Conservation (phyloP, 2,113 vertebrate genomes). For the Heterotis niloticus region DNA sequence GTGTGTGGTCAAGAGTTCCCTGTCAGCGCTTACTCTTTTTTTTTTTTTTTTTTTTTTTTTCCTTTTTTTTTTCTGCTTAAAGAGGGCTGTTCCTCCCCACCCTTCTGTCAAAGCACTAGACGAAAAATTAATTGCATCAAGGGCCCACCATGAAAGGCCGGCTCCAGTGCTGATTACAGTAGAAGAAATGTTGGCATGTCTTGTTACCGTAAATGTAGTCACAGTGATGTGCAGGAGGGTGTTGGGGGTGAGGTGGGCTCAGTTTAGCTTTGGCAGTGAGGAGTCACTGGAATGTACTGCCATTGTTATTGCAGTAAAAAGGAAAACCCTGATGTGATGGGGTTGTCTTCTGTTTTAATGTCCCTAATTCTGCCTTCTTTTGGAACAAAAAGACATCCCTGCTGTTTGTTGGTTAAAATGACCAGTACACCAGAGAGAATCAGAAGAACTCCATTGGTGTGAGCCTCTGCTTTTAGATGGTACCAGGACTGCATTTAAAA, state of each 20-base stretch:
- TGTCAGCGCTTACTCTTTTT: not conserved
- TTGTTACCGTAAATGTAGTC: not conserved
- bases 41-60: too few relatives aligned
- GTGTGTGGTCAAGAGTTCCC: not conserved
- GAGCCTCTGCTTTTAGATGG: too few relatives aligned
- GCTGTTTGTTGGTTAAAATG: too few relatives aligned
- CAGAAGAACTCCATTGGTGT: too few relatives aligned
- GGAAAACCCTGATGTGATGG: not conserved
- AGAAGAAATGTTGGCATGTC: not conserved
- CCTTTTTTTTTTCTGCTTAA: not conserved
- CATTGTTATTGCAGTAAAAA: not conserved
- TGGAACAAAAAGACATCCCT: too few relatives aligned
- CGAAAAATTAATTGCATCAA: slow-evolving; percentile 3
- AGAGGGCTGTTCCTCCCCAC: not conserved
- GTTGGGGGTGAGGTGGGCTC: not conserved
- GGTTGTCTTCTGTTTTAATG: not conserved
- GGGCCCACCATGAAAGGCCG: not conserved
- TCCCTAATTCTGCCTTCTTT: not conserved
- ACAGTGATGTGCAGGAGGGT: too few relatives aligned
- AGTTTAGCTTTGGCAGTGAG: not conserved
- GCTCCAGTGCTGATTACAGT: not conserved
- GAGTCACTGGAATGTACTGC: not conserved
- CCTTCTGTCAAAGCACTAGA: not conserved
- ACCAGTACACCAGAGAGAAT: too few relatives aligned
- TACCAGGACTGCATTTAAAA: too few relatives aligned